Base-by-base conservation (phyloP, 2,797 vertebrate species). In the Eidolon dupreanum region DNA sequence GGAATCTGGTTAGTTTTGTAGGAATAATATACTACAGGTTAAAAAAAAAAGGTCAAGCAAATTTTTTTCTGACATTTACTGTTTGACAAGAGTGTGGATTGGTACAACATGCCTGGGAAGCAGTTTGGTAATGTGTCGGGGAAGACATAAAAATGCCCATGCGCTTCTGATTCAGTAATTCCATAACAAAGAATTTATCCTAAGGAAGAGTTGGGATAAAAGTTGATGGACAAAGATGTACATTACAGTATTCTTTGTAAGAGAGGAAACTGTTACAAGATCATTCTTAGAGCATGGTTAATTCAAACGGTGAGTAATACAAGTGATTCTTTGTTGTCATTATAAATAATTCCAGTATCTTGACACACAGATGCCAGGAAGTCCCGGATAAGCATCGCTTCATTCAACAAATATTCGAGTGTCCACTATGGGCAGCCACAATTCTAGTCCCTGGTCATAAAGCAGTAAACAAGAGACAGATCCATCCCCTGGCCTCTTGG, bases 81-180 rank as follows among this genome's bases (percentile, higher is more conserved):
- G 71, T 82, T 59, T 63, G 7, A 9, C 33, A 66, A 22, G 31
- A 43, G 8, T 88, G 13, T 74, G 36, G 22, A 46, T 16, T 59
- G 3, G 6, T 70, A 59, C 24, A 59, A 51, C 13, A 24, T 22
- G 1, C 24, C 19, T 74, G 43, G 70, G 90, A 87, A 59, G 24
- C 26, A 61, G 65, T 85, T 77, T 91, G 71, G n/a, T 53, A 43
- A 24, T 41, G 46, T 20, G 51, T 46, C 19, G 3, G 5, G 61
- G 20, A 8, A 79, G 26, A 10, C 10, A 88, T 16, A 75, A 59
- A 75, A 83, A 89, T 33, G 20, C 7, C 24, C n/a, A 59, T 63
- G 75, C 81, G 90, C 33, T 73, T 92, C 36, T 93, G 13, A 93
- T 19, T 97, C 8, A 46, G 24, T 84, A 51, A 92, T 84, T 90